Evolutionary conservation across 2,113 vertebrate species (phyloP).

Genomic region (Lontra canadensis): DNA sequence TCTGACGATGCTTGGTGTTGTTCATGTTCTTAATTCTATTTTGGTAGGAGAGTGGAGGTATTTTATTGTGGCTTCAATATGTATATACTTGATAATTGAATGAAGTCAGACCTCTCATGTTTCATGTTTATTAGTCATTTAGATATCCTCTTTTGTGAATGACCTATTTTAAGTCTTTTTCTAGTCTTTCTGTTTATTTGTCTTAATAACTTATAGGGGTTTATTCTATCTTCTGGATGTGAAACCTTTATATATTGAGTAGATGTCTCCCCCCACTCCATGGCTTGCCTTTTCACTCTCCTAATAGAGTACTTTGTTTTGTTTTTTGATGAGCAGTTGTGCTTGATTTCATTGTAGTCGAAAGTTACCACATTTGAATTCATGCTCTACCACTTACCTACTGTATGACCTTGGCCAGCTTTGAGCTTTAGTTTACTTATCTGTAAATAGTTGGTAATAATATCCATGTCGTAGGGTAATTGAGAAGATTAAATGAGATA

Average conservation of each 20-base stretch:
- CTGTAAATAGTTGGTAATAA: conserved; percentile 66
- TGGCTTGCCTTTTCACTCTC: conserved; percentile 28
- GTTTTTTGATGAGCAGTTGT: conserved; percentile 22
- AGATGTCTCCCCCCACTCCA: not conserved
- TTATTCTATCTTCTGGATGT: not conserved
- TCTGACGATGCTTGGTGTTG: not conserved
- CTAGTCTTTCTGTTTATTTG: conserved; percentile 17
- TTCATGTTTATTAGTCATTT: conserved; percentile 50
- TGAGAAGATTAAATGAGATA: conserved; percentile 72
- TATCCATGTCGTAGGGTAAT: conserved; percentile 63
- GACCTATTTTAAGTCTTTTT: not conserved
- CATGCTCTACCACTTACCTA: not conserved
- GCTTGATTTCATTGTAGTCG: conserved; percentile 26
- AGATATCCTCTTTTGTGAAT: not conserved
- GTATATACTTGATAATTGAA: conserved; percentile 9
- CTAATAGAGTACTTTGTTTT: conserved; percentile 32
- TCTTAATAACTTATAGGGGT: not conserved
- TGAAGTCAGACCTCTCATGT: not conserved
- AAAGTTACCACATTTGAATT: conserved; percentile 60
- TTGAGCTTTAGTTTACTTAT: conserved; percentile 61
- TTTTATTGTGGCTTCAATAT: conserved; percentile 45
- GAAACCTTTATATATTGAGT: not conserved
- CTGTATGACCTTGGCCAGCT: conserved; percentile 56
- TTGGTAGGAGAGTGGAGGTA: not conserved
- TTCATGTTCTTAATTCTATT: conserved; percentile 29